Base-by-base conservation (phyloP, 2,113 vertebrate genomes). In the Thamnaconus septentrionalis region DNA sequence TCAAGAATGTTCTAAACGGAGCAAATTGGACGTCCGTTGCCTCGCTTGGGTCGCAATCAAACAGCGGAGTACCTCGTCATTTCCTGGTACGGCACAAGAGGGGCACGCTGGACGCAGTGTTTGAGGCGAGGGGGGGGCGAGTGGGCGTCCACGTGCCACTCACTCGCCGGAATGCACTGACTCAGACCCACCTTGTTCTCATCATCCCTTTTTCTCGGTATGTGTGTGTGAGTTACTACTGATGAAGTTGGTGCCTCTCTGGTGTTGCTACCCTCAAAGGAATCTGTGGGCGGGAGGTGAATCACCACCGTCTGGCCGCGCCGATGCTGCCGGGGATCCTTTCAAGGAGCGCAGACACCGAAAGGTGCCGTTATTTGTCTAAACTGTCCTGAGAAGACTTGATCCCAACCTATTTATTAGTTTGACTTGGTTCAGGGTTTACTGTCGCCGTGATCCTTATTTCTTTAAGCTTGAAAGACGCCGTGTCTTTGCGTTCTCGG, bases 381-480 rank as follows among this genome's bases (percentile, higher is more conserved):
- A 79, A 87, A 91, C 88, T 90, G 83, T 92, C 91, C 92, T 92
- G 91, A 92, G 68, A 91, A 91, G 90, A 93, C 92, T 93, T 93
- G 92, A 93, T 90, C 86, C 82, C 85, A 88, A 85, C 88, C 80
- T 91, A 91, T 93, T 92, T 92, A 92, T 93, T 93, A 87, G 91
- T 87, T 88, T 76, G 82, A 85, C 85, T 88, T 89, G 87, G 88
- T 91, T 92, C 90, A 91, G 90, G 90, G 88, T 91, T 92, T 89
- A 86, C 79, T 85, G 64, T 87, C 82, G 85, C 59, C 67, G 67
- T 83, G 77, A 76, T 81, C 76, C 75, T 73, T 61, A 65, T 78
- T 85, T 85, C 71, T 73, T 60, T 78, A 55, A 77, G 79, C 86
- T 87, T 75, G 79, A 84, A 63, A 82, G 79, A 76, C 68, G 2